Percentiles rank a stretch among this genome's conserved stretches.
phyloP scores from a whole-genome alignment of 2,888 invertebrate species.

The Gibbula magus region DNA sequence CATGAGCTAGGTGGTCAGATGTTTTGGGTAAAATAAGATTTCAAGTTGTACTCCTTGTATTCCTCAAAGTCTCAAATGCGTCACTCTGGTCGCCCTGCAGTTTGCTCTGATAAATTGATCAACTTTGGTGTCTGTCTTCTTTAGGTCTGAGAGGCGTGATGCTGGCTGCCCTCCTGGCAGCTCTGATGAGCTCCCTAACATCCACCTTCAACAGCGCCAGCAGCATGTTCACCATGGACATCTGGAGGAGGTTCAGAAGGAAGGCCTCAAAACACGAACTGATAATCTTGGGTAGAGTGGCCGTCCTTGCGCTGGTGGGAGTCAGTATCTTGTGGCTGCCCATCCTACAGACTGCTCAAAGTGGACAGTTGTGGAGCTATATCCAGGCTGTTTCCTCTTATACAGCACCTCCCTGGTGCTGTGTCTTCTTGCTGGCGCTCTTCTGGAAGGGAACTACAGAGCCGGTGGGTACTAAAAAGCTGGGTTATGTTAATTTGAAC shows the following conservation, averaged over 20 bases:
- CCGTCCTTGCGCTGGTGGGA: constrained; percentile 68
- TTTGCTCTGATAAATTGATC: background rate
- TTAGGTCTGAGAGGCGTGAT: constrained; percentile 73
- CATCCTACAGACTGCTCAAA: constrained; percentile 75
- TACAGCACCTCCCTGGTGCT: constrained; percentile 78
- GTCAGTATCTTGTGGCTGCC: constrained; percentile 76
- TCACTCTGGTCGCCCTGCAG: no score
- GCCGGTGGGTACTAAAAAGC: constrained; percentile 70
- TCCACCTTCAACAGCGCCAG: constrained; percentile 79
- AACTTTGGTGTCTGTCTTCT: background rate
- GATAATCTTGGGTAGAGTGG: constrained; percentile 72
- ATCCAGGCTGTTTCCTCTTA: constrained; percentile 78
- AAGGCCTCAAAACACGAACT: constrained; percentile 67
- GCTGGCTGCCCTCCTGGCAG: constrained; percentile 78
- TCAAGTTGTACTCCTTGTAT: no score
- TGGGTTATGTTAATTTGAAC: no score
- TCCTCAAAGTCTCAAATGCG: no score
- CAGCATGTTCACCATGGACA: constrained; percentile 79
- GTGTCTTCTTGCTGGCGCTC: constrained; percentile 77
- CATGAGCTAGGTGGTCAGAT: no score
- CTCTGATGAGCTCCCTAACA: constrained; percentile 78
- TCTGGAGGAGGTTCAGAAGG: constrained; percentile 74
- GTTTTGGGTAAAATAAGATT: no score
- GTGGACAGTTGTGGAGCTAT: constrained; percentile 78
- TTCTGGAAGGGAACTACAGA: constrained; percentile 77